Conservation (phyloP, 1,140 invertebrate genomes). For the Hirudo medicinalis region DNA sequence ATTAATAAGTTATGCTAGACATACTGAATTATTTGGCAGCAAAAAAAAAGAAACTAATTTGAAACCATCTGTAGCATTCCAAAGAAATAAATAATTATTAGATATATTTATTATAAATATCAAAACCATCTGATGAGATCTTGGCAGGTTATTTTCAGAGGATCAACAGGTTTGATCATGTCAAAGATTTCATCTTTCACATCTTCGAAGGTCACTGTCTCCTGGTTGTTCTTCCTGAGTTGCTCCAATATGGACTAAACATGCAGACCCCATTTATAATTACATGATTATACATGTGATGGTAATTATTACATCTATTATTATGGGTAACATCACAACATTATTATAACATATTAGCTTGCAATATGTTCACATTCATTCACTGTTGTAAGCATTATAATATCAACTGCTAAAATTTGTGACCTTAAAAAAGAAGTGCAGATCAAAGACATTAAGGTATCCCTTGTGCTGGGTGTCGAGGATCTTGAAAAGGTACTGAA, state of each 20-base stretch:
- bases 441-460: constrained; percentile 72
- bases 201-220: constrained; percentile 77
- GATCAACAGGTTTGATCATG: constrained; percentile 80
- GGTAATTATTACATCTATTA: no score
- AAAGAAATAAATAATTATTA: no score
- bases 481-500: constrained; percentile 82
- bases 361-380: no score
- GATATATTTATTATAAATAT: no score
- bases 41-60: neutral
- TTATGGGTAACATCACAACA: no score
- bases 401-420: no score
- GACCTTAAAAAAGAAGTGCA: constrained; percentile 84
- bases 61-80: no score
- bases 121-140: constrained; percentile 56
- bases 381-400: no score
- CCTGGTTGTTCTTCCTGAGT: constrained; percentile 66
- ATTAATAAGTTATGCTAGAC: neutral
- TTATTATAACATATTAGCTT: no score
- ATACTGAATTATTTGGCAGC: neutral
- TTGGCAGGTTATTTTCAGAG: constrained; percentile 67
- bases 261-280: constrained; percentile 8
- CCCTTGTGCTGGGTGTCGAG: constrained; percentile 76
- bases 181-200: constrained; percentile 95
- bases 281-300: no score
- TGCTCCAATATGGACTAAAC: constrained; percentile 73